These are phyloP conservation scores for Chionomys nivalis DNA, from an alignment of 2,113 vertebrate species.

Conservation along the genomic window DNA sequence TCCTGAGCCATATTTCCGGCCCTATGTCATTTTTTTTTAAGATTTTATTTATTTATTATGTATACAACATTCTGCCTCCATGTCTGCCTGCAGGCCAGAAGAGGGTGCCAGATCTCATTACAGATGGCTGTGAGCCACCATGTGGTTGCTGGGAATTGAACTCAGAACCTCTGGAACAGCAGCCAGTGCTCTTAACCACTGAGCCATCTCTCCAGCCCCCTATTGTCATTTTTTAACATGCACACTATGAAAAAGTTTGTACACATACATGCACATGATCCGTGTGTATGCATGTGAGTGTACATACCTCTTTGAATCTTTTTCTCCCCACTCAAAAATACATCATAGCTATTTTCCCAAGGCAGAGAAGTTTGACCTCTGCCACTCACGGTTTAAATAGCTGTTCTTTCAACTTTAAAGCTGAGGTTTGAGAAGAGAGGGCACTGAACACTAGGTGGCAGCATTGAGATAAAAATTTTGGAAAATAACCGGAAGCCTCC, in stretches of 20 bases:
- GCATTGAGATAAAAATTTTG: constrained; percentile 52
- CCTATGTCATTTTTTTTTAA: too few species aligned
- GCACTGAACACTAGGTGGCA: constrained; percentile 67
- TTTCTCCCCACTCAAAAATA: not conserved
- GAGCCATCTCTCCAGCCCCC: not conserved
- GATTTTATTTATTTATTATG: too few species aligned
- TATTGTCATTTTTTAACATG: not conserved
- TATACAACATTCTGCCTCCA: too few species aligned
- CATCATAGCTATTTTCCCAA: not conserved
- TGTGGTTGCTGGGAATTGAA: too few species aligned
- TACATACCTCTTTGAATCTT: not conserved
- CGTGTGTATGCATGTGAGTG: not conserved
- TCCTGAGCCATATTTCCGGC: not conserved
- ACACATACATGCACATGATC: not conserved
- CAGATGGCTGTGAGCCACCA: too few species aligned
- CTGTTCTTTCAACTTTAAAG: not conserved
- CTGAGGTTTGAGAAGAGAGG: not conserved
- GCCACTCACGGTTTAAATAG: not conserved
- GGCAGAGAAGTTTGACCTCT: not conserved
- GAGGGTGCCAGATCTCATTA: too few species aligned
- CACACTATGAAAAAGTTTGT: not conserved
- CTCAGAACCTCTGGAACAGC: too few species aligned
- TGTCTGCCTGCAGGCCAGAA: too few species aligned
- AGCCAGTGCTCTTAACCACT: too few species aligned
- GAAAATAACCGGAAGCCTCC: not conserved